A percentile compares a stretch with the other conserved stretches of the same genome.
Evolutionary conservation across 35 echinoderm and acorn worm genomes (phyloP).

Genomic region (Apostichopus parvimensis): DNA sequence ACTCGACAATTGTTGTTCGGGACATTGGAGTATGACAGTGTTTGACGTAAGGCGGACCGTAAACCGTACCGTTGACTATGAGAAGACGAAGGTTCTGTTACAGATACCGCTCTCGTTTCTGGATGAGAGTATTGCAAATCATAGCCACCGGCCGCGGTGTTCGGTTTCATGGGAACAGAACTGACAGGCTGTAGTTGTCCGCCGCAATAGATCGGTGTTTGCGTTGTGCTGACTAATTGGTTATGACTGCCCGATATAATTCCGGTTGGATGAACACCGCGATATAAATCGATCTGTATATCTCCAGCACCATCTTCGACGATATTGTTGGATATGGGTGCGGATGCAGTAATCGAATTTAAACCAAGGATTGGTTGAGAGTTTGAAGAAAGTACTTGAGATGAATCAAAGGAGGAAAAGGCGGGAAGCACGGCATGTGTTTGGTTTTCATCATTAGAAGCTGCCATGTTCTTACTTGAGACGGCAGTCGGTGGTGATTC

Average conservation of each 20-base stretch:
- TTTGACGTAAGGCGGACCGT: background rate
- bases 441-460: background rate
- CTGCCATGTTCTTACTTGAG: background rate
- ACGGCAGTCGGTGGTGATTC: constrained; percentile 19
- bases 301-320: background rate
- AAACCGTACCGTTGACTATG: background rate
- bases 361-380: background rate
- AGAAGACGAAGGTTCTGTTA: background rate
- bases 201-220: constrained; percentile 2
- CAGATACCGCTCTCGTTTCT: background rate
- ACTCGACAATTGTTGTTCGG: background rate
- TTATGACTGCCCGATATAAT: background rate
- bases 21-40: background rate
- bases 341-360: background rate
- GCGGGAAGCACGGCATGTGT: constrained; percentile 10
- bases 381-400: background rate
- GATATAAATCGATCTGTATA: background rate
- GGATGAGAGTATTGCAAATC: background rate
- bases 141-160: background rate
- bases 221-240: background rate
- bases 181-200: background rate
- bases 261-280: constrained; percentile 9
- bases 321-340: background rate
- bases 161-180: background rate
- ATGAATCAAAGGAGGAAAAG: constrained; percentile 11